Evolutionary conservation across 2,797 vertebrate genomes (phyloP).

Genomic region (Brotula barbata): DNA sequence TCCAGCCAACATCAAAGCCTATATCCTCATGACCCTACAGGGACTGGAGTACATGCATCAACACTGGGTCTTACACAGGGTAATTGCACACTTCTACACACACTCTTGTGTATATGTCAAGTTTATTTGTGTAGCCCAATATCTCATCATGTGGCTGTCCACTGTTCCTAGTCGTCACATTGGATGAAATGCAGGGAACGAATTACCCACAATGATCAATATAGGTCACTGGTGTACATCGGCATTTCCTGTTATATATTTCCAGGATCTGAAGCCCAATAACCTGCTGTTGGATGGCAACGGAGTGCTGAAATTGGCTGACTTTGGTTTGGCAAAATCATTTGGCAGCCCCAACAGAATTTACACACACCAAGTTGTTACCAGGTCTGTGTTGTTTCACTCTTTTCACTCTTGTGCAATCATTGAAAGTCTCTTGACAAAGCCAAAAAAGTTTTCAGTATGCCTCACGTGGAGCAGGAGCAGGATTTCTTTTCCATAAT

Average conservation of each 20-base stretch:
- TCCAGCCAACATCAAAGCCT: slow-evolving; percentile 96
- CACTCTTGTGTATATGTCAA: background rate
- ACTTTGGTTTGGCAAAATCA: slow-evolving; percentile 96
- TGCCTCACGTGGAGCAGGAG: too few species aligned
- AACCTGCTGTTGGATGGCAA: slow-evolving; percentile 93
- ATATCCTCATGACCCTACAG: slow-evolving; percentile 96
- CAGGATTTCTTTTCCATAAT: too few species aligned
- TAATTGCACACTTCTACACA: slow-evolving; percentile 63
- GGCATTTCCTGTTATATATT: slow-evolving; percentile 11
- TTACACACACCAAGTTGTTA: slow-evolving; percentile 97
- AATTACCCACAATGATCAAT: background rate
- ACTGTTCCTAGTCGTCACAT: too few species aligned
- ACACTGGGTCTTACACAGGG: slow-evolving; percentile 96
- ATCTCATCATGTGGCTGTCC: too few species aligned
- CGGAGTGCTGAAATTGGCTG: slow-evolving; percentile 94
- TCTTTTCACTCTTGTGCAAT: background rate
- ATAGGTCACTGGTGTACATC: background rate
- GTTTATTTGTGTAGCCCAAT: too few species aligned
- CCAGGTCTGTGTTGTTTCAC: slow-evolving; percentile 80
- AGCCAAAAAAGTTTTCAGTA: too few species aligned
- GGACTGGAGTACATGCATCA: slow-evolving; percentile 95
- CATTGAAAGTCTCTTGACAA: too few species aligned
- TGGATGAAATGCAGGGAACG: too few species aligned
- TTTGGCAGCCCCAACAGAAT: slow-evolving; percentile 96
- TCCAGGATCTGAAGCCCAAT: slow-evolving; percentile 96